Percentiles rank a stretch among this genome's conserved stretches.
phyloP scores from a whole-genome alignment of 2,113 vertebrate species.

The Cryptotis parvus region DNA sequence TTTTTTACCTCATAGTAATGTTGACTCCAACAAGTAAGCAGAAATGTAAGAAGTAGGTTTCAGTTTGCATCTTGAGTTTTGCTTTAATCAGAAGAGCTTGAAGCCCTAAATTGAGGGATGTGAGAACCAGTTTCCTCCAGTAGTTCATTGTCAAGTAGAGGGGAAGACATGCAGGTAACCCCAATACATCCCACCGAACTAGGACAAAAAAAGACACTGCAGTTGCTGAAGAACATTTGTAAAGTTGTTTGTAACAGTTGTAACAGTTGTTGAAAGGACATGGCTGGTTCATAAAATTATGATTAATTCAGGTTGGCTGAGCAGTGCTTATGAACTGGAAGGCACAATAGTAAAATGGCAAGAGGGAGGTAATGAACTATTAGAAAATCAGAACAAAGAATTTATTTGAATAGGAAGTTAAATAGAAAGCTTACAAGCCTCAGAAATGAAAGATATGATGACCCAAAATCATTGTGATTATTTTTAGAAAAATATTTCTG shows the following conservation, averaged over 20 bases:
- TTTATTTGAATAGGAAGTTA: conserved; percentile 36
- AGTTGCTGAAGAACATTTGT: not conserved
- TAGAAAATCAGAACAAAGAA: not conserved
- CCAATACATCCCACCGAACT: not conserved
- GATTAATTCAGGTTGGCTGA: not conserved
- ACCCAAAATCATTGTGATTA: too few species aligned
- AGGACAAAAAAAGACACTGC: not conserved
- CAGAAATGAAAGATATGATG: not conserved
- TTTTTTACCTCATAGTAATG: not conserved
- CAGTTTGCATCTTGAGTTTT: not conserved
- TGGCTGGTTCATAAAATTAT: not conserved
- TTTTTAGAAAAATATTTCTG: not conserved
- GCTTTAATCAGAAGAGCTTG: not conserved
- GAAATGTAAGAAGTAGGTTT: conserved; percentile 49
- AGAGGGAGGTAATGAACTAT: not conserved
- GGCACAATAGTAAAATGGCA: not conserved
- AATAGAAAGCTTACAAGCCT: not conserved
- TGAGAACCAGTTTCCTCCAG: not conserved
- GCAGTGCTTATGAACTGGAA: not conserved
- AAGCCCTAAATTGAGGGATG: not conserved
- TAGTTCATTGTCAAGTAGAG: not conserved
- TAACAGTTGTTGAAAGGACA: not conserved
- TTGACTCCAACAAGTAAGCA: not conserved
- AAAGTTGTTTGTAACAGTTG: too few species aligned
- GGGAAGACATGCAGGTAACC: not conserved